Evolutionary conservation across 2,113 vertebrate genomes (phyloP).

Genomic region (Chionomys nivalis): DNA sequence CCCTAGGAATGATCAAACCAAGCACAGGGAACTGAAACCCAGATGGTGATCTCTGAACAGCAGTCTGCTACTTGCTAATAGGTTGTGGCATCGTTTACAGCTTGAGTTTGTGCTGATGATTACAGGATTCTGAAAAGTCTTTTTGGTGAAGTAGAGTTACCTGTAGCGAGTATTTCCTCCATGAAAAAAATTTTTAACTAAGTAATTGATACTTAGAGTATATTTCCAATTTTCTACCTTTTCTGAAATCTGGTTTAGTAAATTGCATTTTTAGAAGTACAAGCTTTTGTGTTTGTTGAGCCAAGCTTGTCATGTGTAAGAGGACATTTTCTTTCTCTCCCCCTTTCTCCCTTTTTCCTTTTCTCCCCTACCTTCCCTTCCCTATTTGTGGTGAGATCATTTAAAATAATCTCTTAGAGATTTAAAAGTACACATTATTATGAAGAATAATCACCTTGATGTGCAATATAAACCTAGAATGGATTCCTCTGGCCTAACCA

Average conservation of each 20-base stretch:
- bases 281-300: constrained; percentile 4
- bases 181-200: neutral
- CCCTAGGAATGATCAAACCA: neutral
- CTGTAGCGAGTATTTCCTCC: neutral
- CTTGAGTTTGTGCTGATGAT: neutral
- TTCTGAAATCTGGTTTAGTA: constrained; percentile 7
- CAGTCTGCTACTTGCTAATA: neutral
- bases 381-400: neutral
- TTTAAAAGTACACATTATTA: neutral
- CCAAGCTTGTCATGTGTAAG: neutral
- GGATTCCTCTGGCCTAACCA: neutral
- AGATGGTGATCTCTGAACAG: neutral
- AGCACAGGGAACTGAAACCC: neutral
- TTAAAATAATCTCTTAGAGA: neutral
- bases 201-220: neutral
- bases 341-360: neutral
- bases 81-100: neutral
- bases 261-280: constrained; percentile 1
- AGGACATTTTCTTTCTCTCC: neutral
- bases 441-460: neutral
- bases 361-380: neutral
- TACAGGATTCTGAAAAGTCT: neutral
- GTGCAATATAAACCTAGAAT: neutral
- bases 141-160: neutral
- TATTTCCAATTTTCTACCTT: neutral